Evolutionary conservation across 2,888 invertebrate species (phyloP).

Genomic region (Philereme vetulata): DNA sequence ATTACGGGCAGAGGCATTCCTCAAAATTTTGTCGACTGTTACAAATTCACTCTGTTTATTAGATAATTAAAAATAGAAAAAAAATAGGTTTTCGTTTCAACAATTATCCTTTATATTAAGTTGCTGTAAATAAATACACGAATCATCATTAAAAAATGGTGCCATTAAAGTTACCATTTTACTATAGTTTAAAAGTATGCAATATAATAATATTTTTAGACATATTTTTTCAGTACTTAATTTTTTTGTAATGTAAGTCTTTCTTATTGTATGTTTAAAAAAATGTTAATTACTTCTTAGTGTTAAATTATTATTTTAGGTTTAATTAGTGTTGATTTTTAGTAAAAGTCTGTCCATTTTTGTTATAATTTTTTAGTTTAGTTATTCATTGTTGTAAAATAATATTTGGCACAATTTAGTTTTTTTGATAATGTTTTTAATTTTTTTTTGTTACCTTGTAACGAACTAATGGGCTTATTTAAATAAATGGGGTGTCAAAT

Average conservation of each 20-base stretch:
- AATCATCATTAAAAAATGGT: conserved; percentile 53
- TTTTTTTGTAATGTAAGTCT: conserved; percentile 39
- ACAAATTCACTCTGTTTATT: too few relatives aligned
- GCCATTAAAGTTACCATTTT: conserved; percentile 79
- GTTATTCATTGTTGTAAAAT: conserved; percentile 10
- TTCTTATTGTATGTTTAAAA: conserved; percentile 27
- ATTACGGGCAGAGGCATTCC: too few relatives aligned
- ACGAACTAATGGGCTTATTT: conserved; percentile 47
- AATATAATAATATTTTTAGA: conserved; percentile 52
- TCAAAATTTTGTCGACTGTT: too few relatives aligned
- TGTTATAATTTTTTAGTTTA: conserved; percentile 2
- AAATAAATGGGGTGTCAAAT: too few relatives aligned
- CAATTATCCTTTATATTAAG: neutral
- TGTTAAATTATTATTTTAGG: conserved; percentile 9
- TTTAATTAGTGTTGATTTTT: conserved; percentile 9
- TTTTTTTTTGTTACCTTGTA: conserved; percentile 23
- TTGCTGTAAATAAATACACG: conserved; percentile 31
- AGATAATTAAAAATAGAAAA: neutral
- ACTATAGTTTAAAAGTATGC: conserved; percentile 39
- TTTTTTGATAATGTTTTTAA: neutral
- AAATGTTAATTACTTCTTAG: conserved; percentile 25
- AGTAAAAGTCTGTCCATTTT: conserved; percentile 15
- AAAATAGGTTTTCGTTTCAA: neutral
- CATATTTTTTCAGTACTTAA: conserved; percentile 46
- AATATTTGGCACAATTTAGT: neutral